These are phyloP conservation scores for Lasioglossum figueresi DNA, from an alignment of 2,888 invertebrate genomes.

Conservation along the genomic window DNA sequence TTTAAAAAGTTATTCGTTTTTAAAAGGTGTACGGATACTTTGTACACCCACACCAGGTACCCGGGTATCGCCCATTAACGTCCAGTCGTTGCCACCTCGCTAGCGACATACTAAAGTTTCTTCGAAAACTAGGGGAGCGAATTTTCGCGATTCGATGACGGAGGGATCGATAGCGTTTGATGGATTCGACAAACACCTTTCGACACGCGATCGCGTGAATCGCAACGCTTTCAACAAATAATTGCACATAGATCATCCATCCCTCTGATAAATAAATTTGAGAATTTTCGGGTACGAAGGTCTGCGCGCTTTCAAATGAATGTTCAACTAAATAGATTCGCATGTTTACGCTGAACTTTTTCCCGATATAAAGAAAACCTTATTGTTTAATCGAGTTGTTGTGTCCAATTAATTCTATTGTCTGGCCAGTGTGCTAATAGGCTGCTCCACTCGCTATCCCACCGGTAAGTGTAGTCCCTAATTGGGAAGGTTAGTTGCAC, in stretches of 20 bases:
- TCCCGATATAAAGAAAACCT: not conserved
- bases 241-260: not conserved
- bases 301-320: not conserved
- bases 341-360: not conserved
- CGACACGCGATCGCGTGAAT: conserved; percentile 58
- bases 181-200: conserved; percentile 29
- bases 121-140: not conserved
- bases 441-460: not conserved
- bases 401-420: not conserved
- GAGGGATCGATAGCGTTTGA: conserved; percentile 23
- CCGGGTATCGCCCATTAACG: too few species aligned
- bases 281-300: not conserved
- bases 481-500: not conserved
- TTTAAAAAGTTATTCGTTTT: too few species aligned
- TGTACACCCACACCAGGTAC: too few species aligned
- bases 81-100: not conserved
- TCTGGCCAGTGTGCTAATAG: too few species aligned
- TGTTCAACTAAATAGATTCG: not conserved
- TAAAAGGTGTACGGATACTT: too few species aligned
- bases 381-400: not conserved
- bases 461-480: not conserved
- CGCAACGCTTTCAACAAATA: conserved; percentile 4
- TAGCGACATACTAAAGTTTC: conserved; percentile 6
- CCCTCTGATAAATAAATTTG: not conserved
- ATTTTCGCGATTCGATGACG: not conserved